Base-by-base conservation (phyloP, 2,797 vertebrate genomes). In the Anabas testudineus region DNA sequence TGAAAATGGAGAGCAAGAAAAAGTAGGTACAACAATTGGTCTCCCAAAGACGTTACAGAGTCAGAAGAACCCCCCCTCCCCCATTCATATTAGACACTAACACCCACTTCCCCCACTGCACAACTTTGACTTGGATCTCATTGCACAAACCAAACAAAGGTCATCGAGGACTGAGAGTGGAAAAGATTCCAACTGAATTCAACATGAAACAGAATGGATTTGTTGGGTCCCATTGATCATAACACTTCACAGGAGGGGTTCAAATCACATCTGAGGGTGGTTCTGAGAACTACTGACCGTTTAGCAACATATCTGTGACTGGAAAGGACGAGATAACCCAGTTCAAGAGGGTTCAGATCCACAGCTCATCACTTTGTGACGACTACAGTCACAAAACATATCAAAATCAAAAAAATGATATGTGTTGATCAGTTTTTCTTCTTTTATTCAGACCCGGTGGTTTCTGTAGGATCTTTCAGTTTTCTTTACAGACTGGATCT, bases 61-160 rank as follows among this genome's bases (percentile, higher is more conserved):
- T 21, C 10, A 0, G 24, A 36, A 46, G 24, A 21, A 48, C 37
- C 43, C 4, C 9, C 30, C n/a, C n/a, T n/a, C 21, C 19, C 5
- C 39, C 22, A 2, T 55, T 55, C 60, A 19, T 59, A 28, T 28
- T 9, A 54, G 46, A 49, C 46, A 41, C 55, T 32, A 14, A 66
- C 54, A 42, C 16, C 7, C 36, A 56, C 53, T 42, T 37, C 3
- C 19, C 42, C n/a, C 14, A 34, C 46, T 28, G 48, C 78, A 66
- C 78, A 62, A 24, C 58, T 43, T 34, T 22, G 36, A 72, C 37
- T 46, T 67, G 39, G 26, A 75, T 58, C 61, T 49, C 54, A 46
- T 71, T 30, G 66, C 71, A 85, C 78, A 67, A 74, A 73, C 26
- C 56, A 34, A 8, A 1, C 1, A 34, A 19, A 46, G 34, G 57